Base-by-base conservation (phyloP, 2,888 invertebrate species). In the Tenthredo notha region DNA sequence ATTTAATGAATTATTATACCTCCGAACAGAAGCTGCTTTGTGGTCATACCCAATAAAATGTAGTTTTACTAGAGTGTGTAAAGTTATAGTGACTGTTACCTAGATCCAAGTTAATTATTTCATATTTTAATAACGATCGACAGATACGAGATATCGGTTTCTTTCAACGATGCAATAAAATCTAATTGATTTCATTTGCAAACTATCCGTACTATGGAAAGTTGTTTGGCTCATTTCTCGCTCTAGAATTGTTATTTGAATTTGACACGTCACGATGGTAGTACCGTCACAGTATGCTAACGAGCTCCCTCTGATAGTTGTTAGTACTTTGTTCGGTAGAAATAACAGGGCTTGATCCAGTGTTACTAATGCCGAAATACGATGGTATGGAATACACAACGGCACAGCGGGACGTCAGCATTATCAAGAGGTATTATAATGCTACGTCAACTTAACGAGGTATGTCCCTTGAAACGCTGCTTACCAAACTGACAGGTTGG, bases 391-490 rank as follows among this genome's bases (percentile, higher is more conserved):
- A 50, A 47, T 67, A 70, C 70, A 67, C 21, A 67, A 21, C 67
- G 67, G 70, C 83, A 47, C 83, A 43, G 83, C 37, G 83, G 83
- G 83, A 70, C 87, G 86, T 86, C 87, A 88, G 88, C 88, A 89
- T 88, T 89, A 88, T 89, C 88, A 87, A 86, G 87, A 87, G 86
- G 86, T 83, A 87, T 86, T 87, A 90, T 90, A 90, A 89, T 90
- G 91, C 91, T 90, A 90, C 90, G 91, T 91, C 91, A 91, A 90
- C 91, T 90, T 91, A 91, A 91, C 91, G 89, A 91, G 89, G 89
- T 88, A 86, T 87, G 87, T 89, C 89, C 89, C 88, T 90, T 88
- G 87, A 89, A 90, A 90, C 89, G 89, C 88, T 67, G 83, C 70
- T 83, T 83, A 83, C 67, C 67, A 67, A 83, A 83, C 83, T 83